These are phyloP conservation scores for Pheosia tremula DNA, from an alignment of 2,888 invertebrate species.

Conservation along the genomic window DNA sequence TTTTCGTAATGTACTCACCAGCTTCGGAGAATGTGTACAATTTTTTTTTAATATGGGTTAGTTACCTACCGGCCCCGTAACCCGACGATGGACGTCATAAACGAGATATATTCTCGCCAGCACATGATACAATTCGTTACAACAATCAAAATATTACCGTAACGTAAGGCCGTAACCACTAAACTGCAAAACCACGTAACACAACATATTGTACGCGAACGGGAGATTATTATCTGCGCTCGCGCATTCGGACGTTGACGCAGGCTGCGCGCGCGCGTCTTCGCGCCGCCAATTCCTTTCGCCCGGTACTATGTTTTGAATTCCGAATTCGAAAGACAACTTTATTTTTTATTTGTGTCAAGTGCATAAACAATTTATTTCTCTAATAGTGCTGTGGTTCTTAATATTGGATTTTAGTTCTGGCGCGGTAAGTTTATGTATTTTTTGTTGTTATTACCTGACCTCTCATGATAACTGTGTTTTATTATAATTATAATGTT, in stretches of 20 bases:
- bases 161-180: constrained; percentile 35
- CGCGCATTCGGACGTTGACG: constrained; percentile 68
- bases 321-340: constrained; percentile 37
- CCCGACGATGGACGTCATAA: neutral
- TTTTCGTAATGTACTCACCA: too few species aligned
- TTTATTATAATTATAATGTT: constrained; percentile 6
- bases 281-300: constrained; percentile 34
- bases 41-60: neutral
- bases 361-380: constrained; percentile 26
- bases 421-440: constrained; percentile 30
- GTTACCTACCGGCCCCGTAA: neutral
- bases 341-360: constrained; percentile 34
- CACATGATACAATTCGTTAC: constrained; percentile 24
- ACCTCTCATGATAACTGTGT: constrained; percentile 5
- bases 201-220: constrained; percentile 46
- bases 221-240: constrained; percentile 43
- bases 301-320: constrained; percentile 44
- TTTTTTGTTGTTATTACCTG: constrained; percentile 5
- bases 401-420: constrained; percentile 33
- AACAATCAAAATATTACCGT: constrained; percentile 38
- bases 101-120: neutral
- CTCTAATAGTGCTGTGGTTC: constrained; percentile 32
- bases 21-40: too few species aligned
- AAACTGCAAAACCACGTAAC: constrained; percentile 60
- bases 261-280: constrained; percentile 58